phyloP scores from a whole-genome alignment of 2,888 invertebrate species.

The Macaria liturata region DNA sequence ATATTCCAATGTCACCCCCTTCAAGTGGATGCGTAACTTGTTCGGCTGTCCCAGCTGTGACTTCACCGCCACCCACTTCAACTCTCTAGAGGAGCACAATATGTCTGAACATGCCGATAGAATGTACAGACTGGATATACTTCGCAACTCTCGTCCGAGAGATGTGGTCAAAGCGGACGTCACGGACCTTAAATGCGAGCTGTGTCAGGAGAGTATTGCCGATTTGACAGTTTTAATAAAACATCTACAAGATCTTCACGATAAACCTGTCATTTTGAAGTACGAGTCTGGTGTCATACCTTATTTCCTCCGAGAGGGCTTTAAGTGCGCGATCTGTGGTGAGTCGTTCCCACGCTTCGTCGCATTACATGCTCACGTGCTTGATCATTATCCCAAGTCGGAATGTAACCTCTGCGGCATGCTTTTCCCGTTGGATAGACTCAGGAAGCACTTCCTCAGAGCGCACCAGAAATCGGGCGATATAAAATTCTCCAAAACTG shows the following conservation, averaged over 20 bases:
- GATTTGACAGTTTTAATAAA: conserved; percentile 53
- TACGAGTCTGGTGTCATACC: conserved; percentile 54
- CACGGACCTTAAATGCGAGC: conserved; percentile 2
- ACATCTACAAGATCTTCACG: conserved; percentile 45
- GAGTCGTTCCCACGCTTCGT: conserved; percentile 59
- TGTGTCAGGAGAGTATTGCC: conserved; percentile 3
- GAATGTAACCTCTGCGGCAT: conserved; percentile 11
- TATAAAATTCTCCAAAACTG: background rate
- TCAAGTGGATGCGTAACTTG: conserved; percentile 63
- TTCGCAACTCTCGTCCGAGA: conserved; percentile 1
- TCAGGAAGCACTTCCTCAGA: conserved; percentile 4
- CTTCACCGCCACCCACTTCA: conserved; percentile 12
- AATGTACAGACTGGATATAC: background rate
- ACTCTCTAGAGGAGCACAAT: conserved; percentile 6
- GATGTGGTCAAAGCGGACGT: conserved; percentile 60
- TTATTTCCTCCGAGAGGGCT: conserved; percentile 52
- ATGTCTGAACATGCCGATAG: background rate
- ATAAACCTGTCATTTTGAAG: conserved; percentile 34
- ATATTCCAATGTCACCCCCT: conserved; percentile 66
- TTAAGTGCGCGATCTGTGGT: conserved; percentile 56
- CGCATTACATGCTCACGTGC: conserved; percentile 61
- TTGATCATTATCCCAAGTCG: conserved; percentile 11
- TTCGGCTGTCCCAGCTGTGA: conserved; percentile 66
- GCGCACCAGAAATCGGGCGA: background rate
- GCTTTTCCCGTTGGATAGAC: conserved; percentile 8